These are phyloP conservation scores for Dinoponera quadriceps DNA, from an alignment of 1,140 invertebrate genomes.

Conservation along the genomic window DNA sequence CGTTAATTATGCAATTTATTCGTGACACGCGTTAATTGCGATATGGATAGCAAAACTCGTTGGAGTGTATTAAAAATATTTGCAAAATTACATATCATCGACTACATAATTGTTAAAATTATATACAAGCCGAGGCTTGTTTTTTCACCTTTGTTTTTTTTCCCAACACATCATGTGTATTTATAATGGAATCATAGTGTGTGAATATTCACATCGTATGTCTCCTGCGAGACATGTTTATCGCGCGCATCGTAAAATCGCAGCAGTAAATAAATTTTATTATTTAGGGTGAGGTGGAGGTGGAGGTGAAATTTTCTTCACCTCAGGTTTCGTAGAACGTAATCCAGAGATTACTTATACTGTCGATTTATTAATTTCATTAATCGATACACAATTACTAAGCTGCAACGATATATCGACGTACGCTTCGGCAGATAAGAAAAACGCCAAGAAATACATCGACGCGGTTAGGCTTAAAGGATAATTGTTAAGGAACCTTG, in stretches of 20 bases:
- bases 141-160: constrained; percentile 6
- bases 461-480: not conserved
- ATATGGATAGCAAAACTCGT: not conserved
- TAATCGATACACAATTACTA: too few relatives aligned
- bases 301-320: too few relatives aligned
- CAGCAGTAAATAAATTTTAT: not conserved
- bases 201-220: not conserved
- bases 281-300: too few relatives aligned
- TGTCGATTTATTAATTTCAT: too few relatives aligned
- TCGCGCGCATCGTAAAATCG: not conserved
- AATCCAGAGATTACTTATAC: too few relatives aligned
- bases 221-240: not conserved
- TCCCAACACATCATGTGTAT: too few relatives aligned
- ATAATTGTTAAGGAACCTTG: constrained; percentile 30
- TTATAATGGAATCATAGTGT: not conserved
- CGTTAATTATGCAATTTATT: constrained; percentile 23
- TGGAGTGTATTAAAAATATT: not conserved
- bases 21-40: not conserved
- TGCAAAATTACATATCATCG: constrained; percentile 9
- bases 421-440: not conserved
- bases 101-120: not conserved
- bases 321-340: too few relatives aligned
- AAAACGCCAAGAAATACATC: not conserved
- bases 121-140: not conserved
- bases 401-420: not conserved